A percentile compares a stretch with the other conserved stretches of the same genome.
These are phyloP conservation scores for Colletes gigas DNA, from an alignment of 1,140 invertebrate species.

Conservation along the genomic window DNA sequence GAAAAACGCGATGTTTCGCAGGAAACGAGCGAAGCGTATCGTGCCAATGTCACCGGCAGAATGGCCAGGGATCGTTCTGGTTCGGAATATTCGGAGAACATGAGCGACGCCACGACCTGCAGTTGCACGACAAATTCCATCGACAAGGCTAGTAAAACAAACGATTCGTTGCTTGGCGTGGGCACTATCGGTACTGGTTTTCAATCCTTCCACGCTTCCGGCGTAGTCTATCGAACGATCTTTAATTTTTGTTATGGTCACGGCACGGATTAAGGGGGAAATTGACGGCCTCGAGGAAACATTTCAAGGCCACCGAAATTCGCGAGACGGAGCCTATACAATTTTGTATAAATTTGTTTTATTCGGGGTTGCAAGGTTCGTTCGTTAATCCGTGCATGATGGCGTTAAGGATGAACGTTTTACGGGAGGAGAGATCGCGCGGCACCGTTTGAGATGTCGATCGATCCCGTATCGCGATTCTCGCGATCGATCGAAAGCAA, in stretches of 20 bases:
- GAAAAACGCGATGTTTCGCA: conserved; percentile 35
- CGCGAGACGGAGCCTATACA: too few species aligned
- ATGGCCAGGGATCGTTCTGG: conserved; percentile 75
- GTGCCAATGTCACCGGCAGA: conserved; percentile 68
- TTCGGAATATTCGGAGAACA: conserved; percentile 76
- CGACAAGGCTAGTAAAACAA: conserved; percentile 71
- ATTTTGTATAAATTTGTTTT: too few species aligned
- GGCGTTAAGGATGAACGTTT: background rate
- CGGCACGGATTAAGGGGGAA: too few species aligned
- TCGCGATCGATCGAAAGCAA: background rate
- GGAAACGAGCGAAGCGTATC: conserved; percentile 57
- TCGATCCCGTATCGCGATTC: background rate
- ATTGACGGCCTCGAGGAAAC: too few species aligned
- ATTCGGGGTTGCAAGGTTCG: too few species aligned
- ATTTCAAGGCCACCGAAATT: too few species aligned
- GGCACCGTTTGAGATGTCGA: background rate
- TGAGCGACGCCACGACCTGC: conserved; percentile 76
- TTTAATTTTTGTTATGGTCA: too few species aligned
- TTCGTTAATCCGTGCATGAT: too few species aligned
- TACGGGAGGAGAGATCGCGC: background rate
- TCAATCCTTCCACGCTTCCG: too few species aligned
- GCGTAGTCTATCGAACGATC: too few species aligned
- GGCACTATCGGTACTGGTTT: too few species aligned
- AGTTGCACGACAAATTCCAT: conserved; percentile 73
- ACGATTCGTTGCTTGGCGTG: too few species aligned